Conservation (phyloP, 2,888 invertebrate genomes). For the Ethmia dodecea region DNA sequence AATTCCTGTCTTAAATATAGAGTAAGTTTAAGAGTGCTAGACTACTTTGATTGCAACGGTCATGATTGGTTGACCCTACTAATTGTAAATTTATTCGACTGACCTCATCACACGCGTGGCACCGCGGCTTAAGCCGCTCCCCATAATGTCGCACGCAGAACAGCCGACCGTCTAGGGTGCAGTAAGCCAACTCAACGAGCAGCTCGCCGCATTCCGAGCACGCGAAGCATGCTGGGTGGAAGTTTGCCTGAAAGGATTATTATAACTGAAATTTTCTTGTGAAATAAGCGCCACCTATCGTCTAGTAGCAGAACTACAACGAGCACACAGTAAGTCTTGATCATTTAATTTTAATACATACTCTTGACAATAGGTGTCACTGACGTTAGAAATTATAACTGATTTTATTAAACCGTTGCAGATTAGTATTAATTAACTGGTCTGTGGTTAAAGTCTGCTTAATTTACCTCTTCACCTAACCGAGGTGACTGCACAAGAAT, state of each 20-base stretch:
- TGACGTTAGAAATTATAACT: neutral
- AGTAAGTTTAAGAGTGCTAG: no score
- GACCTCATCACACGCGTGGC: slow-evolving; percentile 99
- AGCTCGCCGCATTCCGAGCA: slow-evolving; percentile 94
- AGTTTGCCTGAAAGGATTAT: slow-evolving; percentile 70
- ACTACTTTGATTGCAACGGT: no score
- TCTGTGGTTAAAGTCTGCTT: neutral
- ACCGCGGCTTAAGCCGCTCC: slow-evolving; percentile 95
- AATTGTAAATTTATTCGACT: no score
- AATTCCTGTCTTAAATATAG: no score
- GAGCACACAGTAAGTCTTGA: neutral
- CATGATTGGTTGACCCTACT: no score
- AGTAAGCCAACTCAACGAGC: slow-evolving; percentile 97
- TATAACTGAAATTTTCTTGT: neutral
- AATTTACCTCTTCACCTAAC: slow-evolving; percentile 80
- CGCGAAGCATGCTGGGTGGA: slow-evolving; percentile 96
- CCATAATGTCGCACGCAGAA: slow-evolving; percentile 98
- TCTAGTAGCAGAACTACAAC: slow-evolving; percentile 22
- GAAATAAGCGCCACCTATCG: slow-evolving; percentile 29
- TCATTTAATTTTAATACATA: neutral
- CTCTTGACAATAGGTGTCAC: neutral
- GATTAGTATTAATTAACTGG: neutral
- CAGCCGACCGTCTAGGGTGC: slow-evolving; percentile 90
- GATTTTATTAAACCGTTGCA: neutral
- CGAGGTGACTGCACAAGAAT: slow-evolving; percentile 92